Evolutionary conservation across 2,888 invertebrate genomes (phyloP), one percentile per base, ranked within the genome.

Genomic region (Chorisops tibialis): DNA sequence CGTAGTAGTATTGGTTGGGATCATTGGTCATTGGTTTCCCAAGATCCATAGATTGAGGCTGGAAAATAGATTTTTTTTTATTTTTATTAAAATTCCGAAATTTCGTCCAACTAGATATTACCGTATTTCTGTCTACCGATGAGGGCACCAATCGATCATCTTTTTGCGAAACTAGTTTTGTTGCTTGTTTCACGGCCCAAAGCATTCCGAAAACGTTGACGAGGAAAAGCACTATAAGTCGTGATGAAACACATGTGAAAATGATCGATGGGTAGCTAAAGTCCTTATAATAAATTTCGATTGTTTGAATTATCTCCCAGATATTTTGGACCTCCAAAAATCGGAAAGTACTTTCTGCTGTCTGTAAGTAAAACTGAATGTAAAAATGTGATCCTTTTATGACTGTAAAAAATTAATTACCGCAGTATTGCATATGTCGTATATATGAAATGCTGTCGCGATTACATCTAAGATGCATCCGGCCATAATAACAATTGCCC

Each of bases 211-310:
- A 70, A 4, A 83, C 67, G 64, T 83, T 83, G n/a, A 82, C 60
- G 9, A 81, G 21, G 72, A 82, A 81, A 24, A 83, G 71, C 1
- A 81, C 61, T 2, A 76, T 74, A 43, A 81, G 75, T 21, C 82
- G 77, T 0, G 79, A 79, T 68, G 80, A 81, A 2, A 82, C 52
- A 11, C 80, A 71, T 3, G 78, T 78, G 77, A 83, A 79, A 7
- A 79, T 66, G 71, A 82, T 77, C 0, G 82, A 70, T 0, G 80
- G 75, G 9, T 72, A 70, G 3, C 72, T 60, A 16, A 74, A 76
- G 50, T 74, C 73, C 3, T 69, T 67, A 19, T 73, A 73, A 59
- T 70, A 74, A 1, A 63, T 68, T 4, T 69, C 63, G 24, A 75
- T 18, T 9, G 21, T 19, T n/a, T 21, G 22, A 16, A 54, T 24